Base-by-base conservation (phyloP, 2,113 vertebrate species). In the Trachemys scripta region DNA sequence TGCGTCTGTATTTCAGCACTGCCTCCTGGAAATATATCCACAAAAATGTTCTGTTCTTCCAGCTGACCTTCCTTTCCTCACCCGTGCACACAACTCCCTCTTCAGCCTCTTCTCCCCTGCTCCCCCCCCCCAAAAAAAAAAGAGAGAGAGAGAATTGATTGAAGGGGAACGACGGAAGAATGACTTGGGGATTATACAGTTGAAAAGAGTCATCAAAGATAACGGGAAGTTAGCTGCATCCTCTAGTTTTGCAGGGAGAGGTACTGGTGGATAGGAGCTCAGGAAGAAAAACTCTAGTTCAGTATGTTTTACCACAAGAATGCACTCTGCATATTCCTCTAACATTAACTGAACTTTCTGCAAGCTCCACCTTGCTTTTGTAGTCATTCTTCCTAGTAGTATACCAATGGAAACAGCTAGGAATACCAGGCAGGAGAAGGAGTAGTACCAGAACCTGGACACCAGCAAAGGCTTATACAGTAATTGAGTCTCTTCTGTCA, bases 311-410 rank as follows among this genome's bases (percentile, higher is more conserved):
- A 85, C 95, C 95, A 72, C 92, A 92, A 84, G 94, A 96, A 97
- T 95, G 96, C 50, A 8, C 83, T 81, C 53, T 22, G 51, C 0
- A 0, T 84, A 81, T 97, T 97, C 93, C 80, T 93, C 78, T 72
- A 90, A 85, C 78, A 11, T 75, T 82, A 94, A 31, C 62, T 27
- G 90, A 89, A 88, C 54, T 90, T 3, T 50, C 84, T 1, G 11
- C 95, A 0, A 87, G 96, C 87, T 84, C 81, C 80, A 76, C 92
- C 93, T 89, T 97, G 95, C 78, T 84, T 89, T 51, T 45, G 38
- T 8, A 82, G 93, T 50, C 13, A 0, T 86, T 86, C 53, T 90
- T 92, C 81, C 53, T 65, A 75, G 89, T 42, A 47, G 87, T 93
- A 84, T 27, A 1, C 0, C 54, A 38, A 20, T 25, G 75, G 51